Percentiles rank a stretch among this genome's conserved stretches.
phyloP scores from a whole-genome alignment of 2,888 invertebrate genomes.

The Teinopalpus imperialis region DNA sequence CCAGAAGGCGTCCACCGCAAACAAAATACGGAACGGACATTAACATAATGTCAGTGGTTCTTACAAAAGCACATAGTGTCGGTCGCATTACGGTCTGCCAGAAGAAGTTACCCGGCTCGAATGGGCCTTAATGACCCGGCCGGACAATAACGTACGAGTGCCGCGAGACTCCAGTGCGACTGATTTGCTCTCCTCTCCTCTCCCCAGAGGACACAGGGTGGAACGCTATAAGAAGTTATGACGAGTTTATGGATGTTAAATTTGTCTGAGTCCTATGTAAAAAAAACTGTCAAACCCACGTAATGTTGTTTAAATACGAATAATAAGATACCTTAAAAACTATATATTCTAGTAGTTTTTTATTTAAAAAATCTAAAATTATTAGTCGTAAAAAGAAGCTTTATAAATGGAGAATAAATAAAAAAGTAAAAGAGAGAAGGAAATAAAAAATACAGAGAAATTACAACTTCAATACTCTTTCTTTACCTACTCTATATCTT shows the following conservation, averaged over 20 bases:
- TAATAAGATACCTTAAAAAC: too few relatives aligned
- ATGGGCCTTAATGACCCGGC: slow-evolving; percentile 66
- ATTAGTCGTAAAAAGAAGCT: too few relatives aligned
- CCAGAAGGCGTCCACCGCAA: background rate
- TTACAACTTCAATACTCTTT: too few relatives aligned
- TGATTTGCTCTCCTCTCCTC: slow-evolving; percentile 25
- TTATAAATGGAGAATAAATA: too few relatives aligned
- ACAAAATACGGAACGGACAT: slow-evolving; percentile 24
- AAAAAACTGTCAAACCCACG: slow-evolving; percentile 1
- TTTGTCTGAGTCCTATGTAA: slow-evolving; percentile 5
- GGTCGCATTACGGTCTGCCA: slow-evolving; percentile 44
- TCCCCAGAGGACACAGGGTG: slow-evolving; percentile 47
- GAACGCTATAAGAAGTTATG: slow-evolving; percentile 51
- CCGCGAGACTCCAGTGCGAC: slow-evolving; percentile 42
- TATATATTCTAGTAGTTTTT: too few relatives aligned
- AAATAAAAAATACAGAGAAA: too few relatives aligned
- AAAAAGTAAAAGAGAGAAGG: too few relatives aligned
- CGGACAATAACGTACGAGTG: slow-evolving; percentile 54
- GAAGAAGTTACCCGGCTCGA: slow-evolving; percentile 56
- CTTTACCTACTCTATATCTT: too few relatives aligned
- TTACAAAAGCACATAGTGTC: slow-evolving; percentile 29
- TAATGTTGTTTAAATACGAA: background rate
- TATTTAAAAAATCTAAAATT: too few relatives aligned
- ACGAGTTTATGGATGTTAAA: slow-evolving; percentile 31
- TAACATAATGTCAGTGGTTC: slow-evolving; percentile 25